These are phyloP conservation scores for Montipora foliosa DNA, from an alignment of 64 coral and sea anemone genomes.

Conservation along the genomic window DNA sequence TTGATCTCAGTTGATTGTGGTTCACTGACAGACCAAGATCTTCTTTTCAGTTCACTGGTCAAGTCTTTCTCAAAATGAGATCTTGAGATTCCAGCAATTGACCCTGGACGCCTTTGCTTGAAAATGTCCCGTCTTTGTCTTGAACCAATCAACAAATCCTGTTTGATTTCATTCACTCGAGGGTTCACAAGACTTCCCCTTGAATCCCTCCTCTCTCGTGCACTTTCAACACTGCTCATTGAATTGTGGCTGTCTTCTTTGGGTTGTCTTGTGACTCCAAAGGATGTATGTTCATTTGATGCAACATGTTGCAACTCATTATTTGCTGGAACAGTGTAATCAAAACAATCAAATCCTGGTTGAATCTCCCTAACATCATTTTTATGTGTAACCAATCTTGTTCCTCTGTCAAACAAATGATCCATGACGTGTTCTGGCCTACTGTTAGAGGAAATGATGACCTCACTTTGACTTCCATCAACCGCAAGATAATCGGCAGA, in stretches of 20 bases:
- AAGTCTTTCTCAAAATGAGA: neutral
- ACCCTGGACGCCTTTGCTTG: slow-evolving; percentile 7
- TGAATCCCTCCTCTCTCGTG: neutral
- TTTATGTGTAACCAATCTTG: neutral
- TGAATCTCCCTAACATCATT: neutral
- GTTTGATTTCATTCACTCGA: slow-evolving; percentile 35
- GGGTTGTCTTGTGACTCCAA: neutral
- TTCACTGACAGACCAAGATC: slow-evolving; percentile 54
- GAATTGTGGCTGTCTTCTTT: neutral
- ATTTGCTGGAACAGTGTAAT: neutral
- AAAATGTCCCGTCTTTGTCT: neutral
- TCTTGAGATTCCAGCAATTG: slow-evolving; percentile 14
- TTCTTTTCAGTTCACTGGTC: slow-evolving; percentile 10
- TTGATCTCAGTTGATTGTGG: neutral
- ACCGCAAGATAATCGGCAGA: neutral
- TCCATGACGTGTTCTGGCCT: neutral
- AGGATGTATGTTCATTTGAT: neutral
- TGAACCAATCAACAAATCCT: neutral
- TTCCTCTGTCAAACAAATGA: neutral
- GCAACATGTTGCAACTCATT: neutral
- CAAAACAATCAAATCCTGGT: neutral
- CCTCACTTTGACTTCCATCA: neutral
- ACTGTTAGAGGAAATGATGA: neutral
- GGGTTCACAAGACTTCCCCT: slow-evolving; percentile 13
- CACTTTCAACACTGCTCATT: neutral